phyloP scores from a whole-genome alignment of 2,888 invertebrate species.

The Pemphredon lugubris region DNA sequence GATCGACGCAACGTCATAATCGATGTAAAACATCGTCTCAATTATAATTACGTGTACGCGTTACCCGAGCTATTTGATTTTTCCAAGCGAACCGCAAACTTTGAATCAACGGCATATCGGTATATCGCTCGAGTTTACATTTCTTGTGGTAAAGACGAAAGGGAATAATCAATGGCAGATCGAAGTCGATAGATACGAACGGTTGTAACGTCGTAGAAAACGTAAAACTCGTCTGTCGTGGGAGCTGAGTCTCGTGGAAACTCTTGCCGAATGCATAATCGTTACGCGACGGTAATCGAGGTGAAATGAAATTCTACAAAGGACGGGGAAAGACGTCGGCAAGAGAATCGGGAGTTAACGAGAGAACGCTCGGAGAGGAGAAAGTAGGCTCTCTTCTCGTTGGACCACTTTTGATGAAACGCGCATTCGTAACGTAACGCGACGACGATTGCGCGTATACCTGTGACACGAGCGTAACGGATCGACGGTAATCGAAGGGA shows the following conservation, averaged over 20 bases:
- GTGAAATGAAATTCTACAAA: conserved; percentile 1
- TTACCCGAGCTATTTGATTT: too few species aligned
- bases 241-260: background rate
- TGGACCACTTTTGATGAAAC: conserved; percentile 56
- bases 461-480: background rate
- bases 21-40: too few species aligned
- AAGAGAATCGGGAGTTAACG: conserved; percentile 8
- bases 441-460: background rate
- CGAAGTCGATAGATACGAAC: too few species aligned
- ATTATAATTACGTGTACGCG: too few species aligned
- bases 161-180: too few species aligned
- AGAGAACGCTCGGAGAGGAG: conserved; percentile 45
- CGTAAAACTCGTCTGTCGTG: too few species aligned
- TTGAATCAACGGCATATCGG: too few species aligned
- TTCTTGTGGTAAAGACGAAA: too few species aligned
- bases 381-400: conserved; percentile 61
- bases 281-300: conserved; percentile 10
- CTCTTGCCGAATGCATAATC: conserved; percentile 1
- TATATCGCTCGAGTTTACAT: too few species aligned
- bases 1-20: too few species aligned
- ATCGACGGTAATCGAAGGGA: background rate
- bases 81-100: too few species aligned
- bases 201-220: too few species aligned
- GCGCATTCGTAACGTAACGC: conserved; percentile 4
- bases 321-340: conserved; percentile 4